These are phyloP conservation scores for Aphelinus certus DNA, from an alignment of 1,140 invertebrate species.

Conservation along the genomic window DNA sequence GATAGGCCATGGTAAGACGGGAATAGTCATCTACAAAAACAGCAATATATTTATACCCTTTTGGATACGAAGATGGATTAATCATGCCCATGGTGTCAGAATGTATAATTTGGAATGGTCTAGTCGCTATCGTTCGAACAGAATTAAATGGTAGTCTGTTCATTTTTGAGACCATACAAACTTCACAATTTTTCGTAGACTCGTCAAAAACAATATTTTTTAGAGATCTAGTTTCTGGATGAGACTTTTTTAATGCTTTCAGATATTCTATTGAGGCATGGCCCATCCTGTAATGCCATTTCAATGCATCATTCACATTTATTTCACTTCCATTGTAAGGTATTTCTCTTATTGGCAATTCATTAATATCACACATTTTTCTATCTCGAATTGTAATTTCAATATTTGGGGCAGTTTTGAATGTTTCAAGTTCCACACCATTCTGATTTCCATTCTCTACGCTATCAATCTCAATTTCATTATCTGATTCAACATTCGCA, in stretches of 20 bases:
- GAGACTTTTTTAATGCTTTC: neutral
- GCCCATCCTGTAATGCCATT: slow-evolving; percentile 2
- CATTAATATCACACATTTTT: slow-evolving; percentile 22
- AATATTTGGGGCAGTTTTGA: slow-evolving; percentile 3
- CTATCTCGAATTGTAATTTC: slow-evolving; percentile 19
- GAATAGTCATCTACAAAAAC: slow-evolving; percentile 8
- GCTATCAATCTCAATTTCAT: neutral
- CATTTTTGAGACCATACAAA: slow-evolving; percentile 4
- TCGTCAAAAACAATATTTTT: slow-evolving; percentile 13
- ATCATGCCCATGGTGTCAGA: slow-evolving; percentile 15
- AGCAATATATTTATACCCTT: slow-evolving; percentile 40
- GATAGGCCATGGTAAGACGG: neutral
- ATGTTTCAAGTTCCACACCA: neutral
- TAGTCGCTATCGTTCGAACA: neutral
- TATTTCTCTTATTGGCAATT: neutral
- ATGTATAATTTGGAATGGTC: slow-evolving; percentile 24
- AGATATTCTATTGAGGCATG: neutral
- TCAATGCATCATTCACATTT: slow-evolving; percentile 32
- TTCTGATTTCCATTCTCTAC: neutral
- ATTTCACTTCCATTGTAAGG: slow-evolving; percentile 4
- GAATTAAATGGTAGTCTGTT: slow-evolving; percentile 18
- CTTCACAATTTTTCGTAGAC: slow-evolving; percentile 26
- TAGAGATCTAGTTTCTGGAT: neutral
- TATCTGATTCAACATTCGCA: too few species aligned
- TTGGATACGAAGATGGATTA: slow-evolving; percentile 9